Percentiles rank a stretch among this genome's conserved stretches.
Conservation (phyloP, 2,113 vertebrate species). For the Pollimyrus isidori region DNA sequence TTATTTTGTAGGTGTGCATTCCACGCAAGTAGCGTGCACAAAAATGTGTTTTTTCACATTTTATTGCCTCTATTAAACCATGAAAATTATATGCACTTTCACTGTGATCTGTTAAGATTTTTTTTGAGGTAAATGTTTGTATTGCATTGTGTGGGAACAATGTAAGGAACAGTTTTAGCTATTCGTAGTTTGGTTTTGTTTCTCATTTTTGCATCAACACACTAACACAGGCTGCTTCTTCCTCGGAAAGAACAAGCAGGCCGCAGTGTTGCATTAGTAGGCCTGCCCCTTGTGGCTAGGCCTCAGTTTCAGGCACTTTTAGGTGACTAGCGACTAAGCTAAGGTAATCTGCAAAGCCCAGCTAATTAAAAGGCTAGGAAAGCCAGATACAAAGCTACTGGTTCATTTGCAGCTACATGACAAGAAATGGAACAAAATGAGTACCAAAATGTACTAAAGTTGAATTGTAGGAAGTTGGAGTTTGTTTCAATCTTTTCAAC, state of each 20-base stretch:
- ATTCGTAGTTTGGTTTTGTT: not conserved
- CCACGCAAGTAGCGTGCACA: constrained; percentile 35
- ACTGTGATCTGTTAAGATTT: not conserved
- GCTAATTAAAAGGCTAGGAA: not conserved
- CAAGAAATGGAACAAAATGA: not conserved
- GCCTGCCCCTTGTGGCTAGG: not conserved
- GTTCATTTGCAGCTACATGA: not conserved
- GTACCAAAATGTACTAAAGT: not conserved
- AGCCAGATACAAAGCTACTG: not conserved
- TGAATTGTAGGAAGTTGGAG: not conserved
- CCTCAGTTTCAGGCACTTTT: not conserved
- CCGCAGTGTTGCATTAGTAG: not conserved
- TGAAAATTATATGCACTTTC: not conserved
- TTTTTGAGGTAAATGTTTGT: not conserved
- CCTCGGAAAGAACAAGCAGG: not conserved
- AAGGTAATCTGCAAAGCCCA: not conserved
- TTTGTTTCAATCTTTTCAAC: not conserved
- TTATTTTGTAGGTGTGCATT: constrained; percentile 42
- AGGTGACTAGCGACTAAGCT: not conserved
- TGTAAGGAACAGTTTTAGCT: not conserved
- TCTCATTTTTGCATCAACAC: not conserved
- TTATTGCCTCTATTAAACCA: constrained; percentile 30
- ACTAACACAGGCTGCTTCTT: not conserved
- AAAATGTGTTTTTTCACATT: constrained; percentile 32
- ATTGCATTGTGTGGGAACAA: not conserved